phyloP scores from a whole-genome alignment of 2,797 vertebrate species.

The Acanthiza pusilla region DNA sequence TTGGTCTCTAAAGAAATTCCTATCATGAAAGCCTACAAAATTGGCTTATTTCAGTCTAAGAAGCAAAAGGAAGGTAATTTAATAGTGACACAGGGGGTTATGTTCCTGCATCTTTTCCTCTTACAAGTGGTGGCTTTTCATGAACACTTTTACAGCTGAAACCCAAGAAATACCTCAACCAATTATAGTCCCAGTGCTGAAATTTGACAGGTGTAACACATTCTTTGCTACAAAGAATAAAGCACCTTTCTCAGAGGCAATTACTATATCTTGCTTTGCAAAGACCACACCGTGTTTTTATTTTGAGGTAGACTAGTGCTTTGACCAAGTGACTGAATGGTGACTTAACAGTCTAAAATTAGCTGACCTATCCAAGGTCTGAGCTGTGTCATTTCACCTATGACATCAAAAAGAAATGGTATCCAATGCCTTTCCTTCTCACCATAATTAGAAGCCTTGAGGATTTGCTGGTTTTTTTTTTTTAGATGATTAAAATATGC shows the following conservation, averaged over 20 bases:
- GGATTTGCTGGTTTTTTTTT: too few species aligned
- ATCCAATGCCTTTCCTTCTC: not conserved
- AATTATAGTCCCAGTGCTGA: not conserved
- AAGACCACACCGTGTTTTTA: not conserved
- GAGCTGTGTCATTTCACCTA: not conserved
- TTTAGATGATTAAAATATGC: not conserved
- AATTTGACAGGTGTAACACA: not conserved
- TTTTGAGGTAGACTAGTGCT: not conserved
- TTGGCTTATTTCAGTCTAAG: not conserved
- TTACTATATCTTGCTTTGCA: not conserved
- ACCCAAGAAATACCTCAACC: not conserved
- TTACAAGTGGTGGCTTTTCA: not conserved
- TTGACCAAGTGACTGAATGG: not conserved
- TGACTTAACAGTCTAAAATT: not conserved
- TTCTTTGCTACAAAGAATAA: not conserved
- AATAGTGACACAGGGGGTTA: not conserved
- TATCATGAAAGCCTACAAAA: not conserved
- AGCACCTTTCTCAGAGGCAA: not conserved
- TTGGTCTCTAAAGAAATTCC: not conserved
- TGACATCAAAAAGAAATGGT: not conserved
- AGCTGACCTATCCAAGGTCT: not conserved
- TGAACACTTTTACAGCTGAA: not conserved
- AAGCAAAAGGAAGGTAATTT: not conserved
- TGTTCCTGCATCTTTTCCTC: not conserved
- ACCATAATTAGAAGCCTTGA: not conserved